Base-by-base conservation (phyloP, 2,888 invertebrate genomes). In the Stomorhina lunata region DNA sequence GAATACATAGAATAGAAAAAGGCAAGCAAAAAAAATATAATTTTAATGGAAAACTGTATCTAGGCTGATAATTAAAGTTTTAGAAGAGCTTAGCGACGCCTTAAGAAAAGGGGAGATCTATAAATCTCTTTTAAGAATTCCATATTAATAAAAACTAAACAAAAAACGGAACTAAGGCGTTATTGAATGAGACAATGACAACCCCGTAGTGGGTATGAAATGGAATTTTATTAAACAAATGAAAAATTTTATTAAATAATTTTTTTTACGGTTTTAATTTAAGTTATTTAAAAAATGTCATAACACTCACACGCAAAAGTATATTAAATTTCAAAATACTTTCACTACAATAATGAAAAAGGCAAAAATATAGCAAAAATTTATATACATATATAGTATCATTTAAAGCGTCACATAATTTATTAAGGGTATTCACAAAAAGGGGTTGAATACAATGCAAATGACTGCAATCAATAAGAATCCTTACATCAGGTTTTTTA, bases 11-110 rank as follows among this genome's bases (percentile, higher is more conserved):
- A n/a, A n/a, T n/a, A n/a, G n/a, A n/a, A n/a, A n/a, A n/a, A n/a
- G n/a, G n/a, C 9, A 12, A 6, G 34, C 34, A 37, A 25, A 25
- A n/a, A 29, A 69, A 69, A 22, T 45, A 32, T 57, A n/a, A 3
- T 34, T 61, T 34, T 12, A 57, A 71, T 29, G 32, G 32, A 59
- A 71, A 34, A 48, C 48, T 34, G 5, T 61, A 27, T 61, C 45
- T 59, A 37, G 45, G 71, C 17, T 57, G 10, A 40, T 45, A 48
- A 59, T 32, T 59, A 34, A 71, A 59, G 15, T 12, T 10, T 27
- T 34, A 12, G 5, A 40, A 4, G 22, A 22, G 20, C 22, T 48
- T 20, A 22, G 22, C 10, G 48, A 22, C 48, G 48, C 22, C 43
- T 48, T 20, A 10, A 27, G 27, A 27, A 22, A 20, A 15, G 20